Conservation (phyloP, 1,140 invertebrate genomes). For the Lordiphosa mommai region DNA sequence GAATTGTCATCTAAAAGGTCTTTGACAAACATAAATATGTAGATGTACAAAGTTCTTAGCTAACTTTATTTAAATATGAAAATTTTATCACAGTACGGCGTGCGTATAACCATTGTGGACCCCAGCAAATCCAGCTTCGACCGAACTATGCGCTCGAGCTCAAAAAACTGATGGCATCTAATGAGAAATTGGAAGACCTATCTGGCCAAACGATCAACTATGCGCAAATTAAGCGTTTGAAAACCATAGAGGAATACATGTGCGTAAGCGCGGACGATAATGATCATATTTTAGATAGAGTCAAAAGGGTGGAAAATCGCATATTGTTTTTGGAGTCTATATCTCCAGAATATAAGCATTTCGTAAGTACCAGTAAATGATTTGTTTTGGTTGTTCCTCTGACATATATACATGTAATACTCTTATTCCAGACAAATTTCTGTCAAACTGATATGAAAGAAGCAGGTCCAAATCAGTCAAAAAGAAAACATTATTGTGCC, state of each 20-base stretch:
- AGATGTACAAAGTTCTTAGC: neutral
- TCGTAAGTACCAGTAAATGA: constrained; percentile 80
- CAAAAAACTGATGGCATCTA: constrained; percentile 80
- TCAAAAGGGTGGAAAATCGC: constrained; percentile 85
- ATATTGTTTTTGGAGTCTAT: constrained; percentile 84
- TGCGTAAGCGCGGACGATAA: constrained; percentile 77
- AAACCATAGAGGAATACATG: constrained; percentile 50
- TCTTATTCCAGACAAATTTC: constrained; percentile 28
- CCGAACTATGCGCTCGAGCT: constrained; percentile 54
- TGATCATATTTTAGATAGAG: constrained; percentile 82
- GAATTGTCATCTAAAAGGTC: constrained; percentile 87
- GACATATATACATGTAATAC: neutral
- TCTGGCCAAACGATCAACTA: constrained; percentile 6
- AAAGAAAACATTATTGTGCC: constrained; percentile 29
- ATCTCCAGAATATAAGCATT: constrained; percentile 86
- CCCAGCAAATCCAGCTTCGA: constrained; percentile 80
- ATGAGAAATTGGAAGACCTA: constrained; percentile 76
- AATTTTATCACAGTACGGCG: constrained; percentile 77
- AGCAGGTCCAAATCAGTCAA: constrained; percentile 1
- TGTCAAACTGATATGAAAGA: constrained; percentile 2
- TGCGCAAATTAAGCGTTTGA: constrained; percentile 25
- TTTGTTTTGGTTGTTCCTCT: neutral
- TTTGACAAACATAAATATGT: neutral
- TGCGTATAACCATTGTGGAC: constrained; percentile 82
- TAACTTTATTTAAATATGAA: neutral